phyloP scores from a whole-genome alignment of 2,113 vertebrate species.

The Dicrurus megarhynchus region DNA sequence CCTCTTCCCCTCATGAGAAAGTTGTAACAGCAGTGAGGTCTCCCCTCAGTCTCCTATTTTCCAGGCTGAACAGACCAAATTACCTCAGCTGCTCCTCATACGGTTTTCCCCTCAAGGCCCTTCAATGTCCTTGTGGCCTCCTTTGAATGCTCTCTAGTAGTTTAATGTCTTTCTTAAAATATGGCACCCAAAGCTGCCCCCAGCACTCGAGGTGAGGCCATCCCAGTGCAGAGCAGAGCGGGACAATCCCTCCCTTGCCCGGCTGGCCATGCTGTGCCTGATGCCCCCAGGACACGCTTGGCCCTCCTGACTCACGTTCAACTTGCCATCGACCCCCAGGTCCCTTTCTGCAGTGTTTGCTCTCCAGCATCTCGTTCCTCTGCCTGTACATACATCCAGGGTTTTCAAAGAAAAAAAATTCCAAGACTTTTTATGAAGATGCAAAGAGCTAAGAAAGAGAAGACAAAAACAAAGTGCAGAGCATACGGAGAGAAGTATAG shows the following conservation, averaged over 20 bases:
- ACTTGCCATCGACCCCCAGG: fast-evolving
- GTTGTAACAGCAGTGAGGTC: fast-evolving
- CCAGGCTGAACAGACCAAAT: neutral
- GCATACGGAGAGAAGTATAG: neutral
- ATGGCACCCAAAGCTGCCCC: neutral
- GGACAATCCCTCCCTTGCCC: neutral
- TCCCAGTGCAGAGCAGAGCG: neutral
- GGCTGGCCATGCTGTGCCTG: fast-evolving
- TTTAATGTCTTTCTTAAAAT: fast-evolving
- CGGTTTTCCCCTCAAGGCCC: fast-evolving
- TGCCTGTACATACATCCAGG: fast-evolving
- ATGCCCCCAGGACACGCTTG: fast-evolving
- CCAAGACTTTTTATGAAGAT: neutral
- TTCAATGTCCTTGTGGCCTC: fast-evolving
- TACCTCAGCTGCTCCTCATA: fast-evolving
- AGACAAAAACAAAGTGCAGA: neutral
- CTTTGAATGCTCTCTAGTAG: neutral
- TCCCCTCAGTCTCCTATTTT: neutral
- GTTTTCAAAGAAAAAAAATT: neutral
- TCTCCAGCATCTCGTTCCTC: neutral
- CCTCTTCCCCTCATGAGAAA: neutral
- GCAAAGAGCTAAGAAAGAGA: neutral
- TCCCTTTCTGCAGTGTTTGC: neutral
- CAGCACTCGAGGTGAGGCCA: fast-evolving
- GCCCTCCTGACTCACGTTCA: neutral